Evolutionary conservation across 2,113 vertebrate species (phyloP).

Genomic region (Falcunculus frontatus): DNA sequence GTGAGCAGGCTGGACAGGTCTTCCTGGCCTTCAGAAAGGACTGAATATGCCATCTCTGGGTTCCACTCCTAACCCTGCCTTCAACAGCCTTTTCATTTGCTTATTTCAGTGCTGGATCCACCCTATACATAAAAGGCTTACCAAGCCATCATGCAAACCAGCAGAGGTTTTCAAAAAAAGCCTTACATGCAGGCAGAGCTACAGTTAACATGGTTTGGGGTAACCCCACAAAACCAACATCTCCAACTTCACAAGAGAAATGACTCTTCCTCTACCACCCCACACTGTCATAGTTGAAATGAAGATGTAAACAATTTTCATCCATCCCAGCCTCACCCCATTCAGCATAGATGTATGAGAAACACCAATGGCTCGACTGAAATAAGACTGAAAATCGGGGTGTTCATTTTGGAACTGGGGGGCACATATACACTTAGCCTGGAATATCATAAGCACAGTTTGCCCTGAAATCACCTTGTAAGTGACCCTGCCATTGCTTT

Average conservation of each 20-base stretch:
- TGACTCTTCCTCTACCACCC: neutral
- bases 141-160: neutral
- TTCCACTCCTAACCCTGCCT: neutral
- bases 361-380: neutral
- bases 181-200: neutral
- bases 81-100: slow-evolving; percentile 15
- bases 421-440: neutral
- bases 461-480: neutral
- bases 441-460: neutral
- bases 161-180: neutral
- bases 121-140: slow-evolving; percentile 1
- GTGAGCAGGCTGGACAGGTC: neutral
- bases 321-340: neutral
- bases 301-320: neutral
- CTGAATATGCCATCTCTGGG: neutral
- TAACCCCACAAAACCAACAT: neutral
- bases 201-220: neutral
- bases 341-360: neutral
- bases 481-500: neutral
- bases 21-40: neutral
- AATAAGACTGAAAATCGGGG: neutral
- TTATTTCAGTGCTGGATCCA: neutral
- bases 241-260: neutral
- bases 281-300: neutral
- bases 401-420: neutral